Evolutionary conservation across 1,140 invertebrate genomes (phyloP).

Genomic region (Portunus trituberculatus): DNA sequence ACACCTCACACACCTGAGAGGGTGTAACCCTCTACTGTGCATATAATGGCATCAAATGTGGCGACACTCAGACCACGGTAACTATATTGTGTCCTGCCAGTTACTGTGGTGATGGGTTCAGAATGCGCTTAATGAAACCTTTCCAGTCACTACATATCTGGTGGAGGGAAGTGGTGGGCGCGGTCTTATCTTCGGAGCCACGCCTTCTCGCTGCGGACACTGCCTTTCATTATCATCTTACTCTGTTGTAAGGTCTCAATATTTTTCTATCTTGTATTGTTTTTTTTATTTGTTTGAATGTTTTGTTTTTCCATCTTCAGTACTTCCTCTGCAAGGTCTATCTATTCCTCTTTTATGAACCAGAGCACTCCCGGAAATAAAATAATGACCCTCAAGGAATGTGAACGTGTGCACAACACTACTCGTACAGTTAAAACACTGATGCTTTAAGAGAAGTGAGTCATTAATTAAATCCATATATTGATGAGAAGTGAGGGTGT

Average conservation of each 20-base stretch:
- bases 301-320: too few relatives aligned
- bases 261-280: too few relatives aligned
- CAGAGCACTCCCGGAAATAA: neutral
- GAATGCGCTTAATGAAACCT: too few relatives aligned
- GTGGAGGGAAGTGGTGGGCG: neutral
- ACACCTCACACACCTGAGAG: neutral
- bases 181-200: neutral
- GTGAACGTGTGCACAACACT: neutral
- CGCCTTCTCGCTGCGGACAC: neutral
- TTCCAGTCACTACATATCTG: too few relatives aligned
- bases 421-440: slow-evolving; percentile 30
- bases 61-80: too few relatives aligned
- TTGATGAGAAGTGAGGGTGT: slow-evolving; percentile 27
- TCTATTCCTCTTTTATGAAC: too few relatives aligned
- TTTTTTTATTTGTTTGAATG: too few relatives aligned
- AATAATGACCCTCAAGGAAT: neutral
- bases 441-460: slow-evolving; percentile 7
- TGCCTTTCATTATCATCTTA: neutral
- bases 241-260: neutral
- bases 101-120: too few relatives aligned
- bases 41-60: too few relatives aligned
- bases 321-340: too few relatives aligned
- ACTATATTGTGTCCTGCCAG: too few relatives aligned
- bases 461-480: slow-evolving; percentile 68
- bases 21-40: too few relatives aligned